Percentiles rank a stretch among this genome's conserved stretches.
Evolutionary conservation across 2,113 vertebrate genomes (phyloP).

Genomic region (Calonectris borealis): DNA sequence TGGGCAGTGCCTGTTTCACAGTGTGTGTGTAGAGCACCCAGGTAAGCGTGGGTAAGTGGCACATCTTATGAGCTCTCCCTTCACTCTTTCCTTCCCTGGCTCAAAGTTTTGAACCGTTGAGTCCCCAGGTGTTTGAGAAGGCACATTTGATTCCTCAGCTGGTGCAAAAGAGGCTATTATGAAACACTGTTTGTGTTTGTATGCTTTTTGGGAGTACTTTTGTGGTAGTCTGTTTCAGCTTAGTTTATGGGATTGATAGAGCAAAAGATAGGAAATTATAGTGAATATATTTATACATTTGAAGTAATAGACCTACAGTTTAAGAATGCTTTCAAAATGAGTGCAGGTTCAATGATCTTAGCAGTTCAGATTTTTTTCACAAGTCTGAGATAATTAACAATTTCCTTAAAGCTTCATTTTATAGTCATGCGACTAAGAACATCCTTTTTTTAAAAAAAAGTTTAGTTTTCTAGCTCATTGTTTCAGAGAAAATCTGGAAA

Average conservation of each 20-base stretch:
- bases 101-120: neutral
- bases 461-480: neutral
- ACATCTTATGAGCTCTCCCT: neutral
- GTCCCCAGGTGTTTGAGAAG: neutral
- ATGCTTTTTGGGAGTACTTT: neutral
- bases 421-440: neutral
- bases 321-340: neutral
- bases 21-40: neutral
- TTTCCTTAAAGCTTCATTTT: neutral
- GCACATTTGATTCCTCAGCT: neutral
- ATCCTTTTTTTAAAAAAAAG: neutral
- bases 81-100: neutral
- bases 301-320: neutral
- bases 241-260: neutral
- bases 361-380: neutral
- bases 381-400: neutral
- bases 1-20: neutral
- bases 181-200: neutral
- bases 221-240: neutral
- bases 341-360: neutral
- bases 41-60: no score
- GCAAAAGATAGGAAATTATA: neutral
- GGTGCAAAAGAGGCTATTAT: neutral
- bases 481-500: neutral
- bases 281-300: neutral